phyloP scores from a whole-genome alignment of 1,140 invertebrate genomes.

The Psix sp. region DNA sequence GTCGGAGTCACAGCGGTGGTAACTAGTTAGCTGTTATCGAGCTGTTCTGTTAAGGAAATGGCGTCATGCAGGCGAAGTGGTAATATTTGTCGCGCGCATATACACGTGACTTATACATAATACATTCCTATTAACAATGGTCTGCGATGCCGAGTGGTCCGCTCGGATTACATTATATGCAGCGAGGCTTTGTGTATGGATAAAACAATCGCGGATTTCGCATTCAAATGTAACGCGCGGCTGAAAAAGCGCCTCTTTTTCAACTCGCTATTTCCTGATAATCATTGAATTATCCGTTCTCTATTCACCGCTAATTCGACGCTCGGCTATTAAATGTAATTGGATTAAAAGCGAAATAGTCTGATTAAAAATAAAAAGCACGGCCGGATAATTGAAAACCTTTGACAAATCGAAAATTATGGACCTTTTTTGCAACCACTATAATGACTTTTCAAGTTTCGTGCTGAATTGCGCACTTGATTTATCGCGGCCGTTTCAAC shows the following conservation, averaged over 20 bases:
- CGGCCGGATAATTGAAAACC: too few species aligned
- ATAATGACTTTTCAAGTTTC: too few species aligned
- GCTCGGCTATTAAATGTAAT: too few species aligned
- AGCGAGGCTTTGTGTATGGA: slow-evolving; percentile 28
- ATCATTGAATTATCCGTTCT: slow-evolving; percentile 12
- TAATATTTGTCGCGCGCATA: slow-evolving; percentile 53
- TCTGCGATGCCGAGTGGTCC: slow-evolving; percentile 23
- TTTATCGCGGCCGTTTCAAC: slow-evolving; percentile 28
- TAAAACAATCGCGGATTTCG: slow-evolving; percentile 46
- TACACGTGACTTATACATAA: slow-evolving; percentile 57
- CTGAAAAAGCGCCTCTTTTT: too few species aligned
- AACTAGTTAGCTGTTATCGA: slow-evolving; percentile 55
- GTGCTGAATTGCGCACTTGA: not conserved
- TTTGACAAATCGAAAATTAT: too few species aligned
- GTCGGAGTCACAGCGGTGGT: slow-evolving; percentile 13
- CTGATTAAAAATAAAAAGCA: not conserved
- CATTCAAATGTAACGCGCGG: slow-evolving; percentile 41
- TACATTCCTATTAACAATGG: slow-evolving; percentile 53
- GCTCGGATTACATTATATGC: slow-evolving; percentile 46
- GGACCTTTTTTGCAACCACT: too few species aligned
- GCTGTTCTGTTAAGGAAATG: slow-evolving; percentile 52
- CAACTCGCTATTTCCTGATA: slow-evolving; percentile 4
- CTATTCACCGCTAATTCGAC: slow-evolving; percentile 10
- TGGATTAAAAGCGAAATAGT: too few species aligned
- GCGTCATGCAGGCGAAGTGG: slow-evolving; percentile 43